These are phyloP conservation scores for Lymantria dispar DNA, from an alignment of 2,888 invertebrate species.

Conservation along the genomic window DNA sequence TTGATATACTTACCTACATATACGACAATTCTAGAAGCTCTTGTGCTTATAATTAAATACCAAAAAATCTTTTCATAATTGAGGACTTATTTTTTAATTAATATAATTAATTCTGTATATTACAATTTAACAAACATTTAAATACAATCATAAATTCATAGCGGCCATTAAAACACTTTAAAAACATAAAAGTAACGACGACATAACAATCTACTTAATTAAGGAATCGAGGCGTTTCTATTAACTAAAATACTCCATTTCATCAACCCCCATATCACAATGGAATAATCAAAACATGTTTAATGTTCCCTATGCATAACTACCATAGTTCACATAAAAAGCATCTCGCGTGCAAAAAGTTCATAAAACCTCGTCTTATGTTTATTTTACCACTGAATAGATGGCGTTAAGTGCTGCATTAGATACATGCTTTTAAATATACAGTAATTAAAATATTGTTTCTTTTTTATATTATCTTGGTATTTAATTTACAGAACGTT, in stretches of 20 bases:
- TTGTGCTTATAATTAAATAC: too few relatives aligned
- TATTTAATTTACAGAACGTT: too few relatives aligned
- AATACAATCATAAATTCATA: neutral
- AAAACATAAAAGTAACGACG: neutral
- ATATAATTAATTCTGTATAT: too few relatives aligned
- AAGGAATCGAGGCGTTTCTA: conserved; percentile 6
- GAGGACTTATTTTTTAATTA: neutral
- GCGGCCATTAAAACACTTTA: neutral
- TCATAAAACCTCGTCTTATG: conserved; percentile 17
- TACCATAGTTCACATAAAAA: conserved; percentile 11
- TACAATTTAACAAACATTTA: neutral
- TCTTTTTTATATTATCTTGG: too few relatives aligned
- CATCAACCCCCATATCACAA: conserved; percentile 8
- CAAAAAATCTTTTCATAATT: neutral
- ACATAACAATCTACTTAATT: conserved; percentile 7
- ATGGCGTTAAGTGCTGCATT: conserved; percentile 37
- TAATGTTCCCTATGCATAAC: conserved; percentile 8
- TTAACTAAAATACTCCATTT: conserved; percentile 4
- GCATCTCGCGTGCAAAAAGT: conserved; percentile 21
- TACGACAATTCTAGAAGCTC: too few relatives aligned
- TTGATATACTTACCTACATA: too few relatives aligned
- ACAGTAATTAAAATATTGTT: too few relatives aligned
- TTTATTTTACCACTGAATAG: conserved; percentile 31
- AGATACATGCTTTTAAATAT: too few relatives aligned
- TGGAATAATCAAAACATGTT: conserved; percentile 16